Base-by-base conservation (phyloP, 2,113 vertebrate genomes). In the Dicentrarchus labrax region DNA sequence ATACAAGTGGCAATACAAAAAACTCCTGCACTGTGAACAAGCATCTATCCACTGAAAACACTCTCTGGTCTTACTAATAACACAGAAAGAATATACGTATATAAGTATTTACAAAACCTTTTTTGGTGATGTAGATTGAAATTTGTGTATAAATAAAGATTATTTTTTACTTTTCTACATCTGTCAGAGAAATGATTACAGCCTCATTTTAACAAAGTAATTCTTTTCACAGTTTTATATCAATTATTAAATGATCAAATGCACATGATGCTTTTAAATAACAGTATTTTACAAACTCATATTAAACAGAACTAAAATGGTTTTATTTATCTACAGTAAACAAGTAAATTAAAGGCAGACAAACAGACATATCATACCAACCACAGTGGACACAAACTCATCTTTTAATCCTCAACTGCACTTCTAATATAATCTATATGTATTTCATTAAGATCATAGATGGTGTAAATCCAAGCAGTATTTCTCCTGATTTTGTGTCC, bases 401-500 rank as follows among this genome's bases (percentile, higher is more conserved):
- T 56, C n/a, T 4, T 56, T 21, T 1, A 56, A 81, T 64, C 48
- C 17, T 80, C 64, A 82, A 68, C 59, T 65, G 47, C 1, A 11
- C 10, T 64, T 64, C 8, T 19, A 51, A n/a, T n/a, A 21, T 6
- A 67, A 67, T n/a, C n/a, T n/a, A 48, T 24, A 9, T 45, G 8
- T 45, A 0, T 45, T 65, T 36, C 62, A 65, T 65, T 45, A 65
- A 67, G 43, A 30, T 48, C 3, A 48, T 30, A 67, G 69, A 71
- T 54, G 19, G 3, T 71, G 50, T 71, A 8, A 71, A 71, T 71
- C 21, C 69, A 43, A 47, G 1, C 41, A 73, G 71, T 48, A n/a
- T 61, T 73, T 60, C 56, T 61, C 43, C 24, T 61, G 5, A 82
- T 74, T 74, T 74, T n/a, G n/a, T n/a, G n/a, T n/a, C n/a, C n/a